These are phyloP conservation scores for Urocolius indicus DNA, from an alignment of 2,113 vertebrate species.

Conservation along the genomic window DNA sequence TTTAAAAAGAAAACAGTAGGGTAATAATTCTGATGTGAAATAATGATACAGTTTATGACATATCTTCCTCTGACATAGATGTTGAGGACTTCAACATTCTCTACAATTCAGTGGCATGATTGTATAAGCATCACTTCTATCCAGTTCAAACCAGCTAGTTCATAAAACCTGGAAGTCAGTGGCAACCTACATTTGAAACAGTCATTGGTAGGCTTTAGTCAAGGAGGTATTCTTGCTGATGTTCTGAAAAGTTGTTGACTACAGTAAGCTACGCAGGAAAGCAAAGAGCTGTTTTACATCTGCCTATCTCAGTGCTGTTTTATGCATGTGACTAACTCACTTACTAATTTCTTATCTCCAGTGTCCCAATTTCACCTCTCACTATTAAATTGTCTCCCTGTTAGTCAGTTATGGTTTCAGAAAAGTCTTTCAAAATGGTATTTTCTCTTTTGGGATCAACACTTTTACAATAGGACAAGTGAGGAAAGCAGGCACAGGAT, in stretches of 20 bases:
- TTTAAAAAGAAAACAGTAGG: not conserved
- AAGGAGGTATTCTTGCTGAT: not conserved
- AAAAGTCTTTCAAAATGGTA: not conserved
- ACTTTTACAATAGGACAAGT: not conserved
- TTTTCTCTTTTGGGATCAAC: conserved; percentile 20
- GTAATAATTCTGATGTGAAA: not conserved
- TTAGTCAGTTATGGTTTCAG: not conserved
- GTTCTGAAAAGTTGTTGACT: not conserved
- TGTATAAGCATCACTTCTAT: not conserved
- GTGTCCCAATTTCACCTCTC: conserved; percentile 19
- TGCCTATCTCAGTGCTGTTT: not conserved
- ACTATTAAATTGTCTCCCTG: not conserved
- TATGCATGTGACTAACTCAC: not conserved
- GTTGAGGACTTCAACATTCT: not conserved
- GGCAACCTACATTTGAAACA: not conserved
- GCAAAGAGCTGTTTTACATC: not conserved
- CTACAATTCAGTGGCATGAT: not conserved
- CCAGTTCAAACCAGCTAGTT: not conserved
- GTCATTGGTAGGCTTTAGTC: not conserved
- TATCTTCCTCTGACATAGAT: not conserved
- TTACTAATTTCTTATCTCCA: conserved; percentile 4
- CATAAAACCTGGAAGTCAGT: not conserved
- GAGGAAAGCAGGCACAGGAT: not conserved
- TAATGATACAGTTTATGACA: not conserved
- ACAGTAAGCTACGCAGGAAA: not conserved